Conservation (phyloP, 2,888 invertebrate genomes). For the Diachrysia chrysitis region DNA sequence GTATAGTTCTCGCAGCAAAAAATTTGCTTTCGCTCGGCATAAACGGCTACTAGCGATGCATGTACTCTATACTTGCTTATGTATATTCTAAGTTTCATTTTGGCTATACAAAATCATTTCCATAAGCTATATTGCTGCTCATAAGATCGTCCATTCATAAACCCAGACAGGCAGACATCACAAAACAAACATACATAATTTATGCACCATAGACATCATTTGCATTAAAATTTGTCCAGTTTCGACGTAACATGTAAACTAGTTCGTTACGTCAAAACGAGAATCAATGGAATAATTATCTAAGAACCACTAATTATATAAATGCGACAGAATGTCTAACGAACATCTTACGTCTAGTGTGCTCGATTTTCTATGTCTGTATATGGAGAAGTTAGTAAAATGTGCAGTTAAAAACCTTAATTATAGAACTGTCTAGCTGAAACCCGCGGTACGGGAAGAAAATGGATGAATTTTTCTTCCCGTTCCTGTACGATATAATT, state of each 20-base stretch:
- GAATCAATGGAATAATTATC: conserved; percentile 1
- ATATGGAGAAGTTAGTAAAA: background rate
- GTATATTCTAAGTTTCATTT: no score
- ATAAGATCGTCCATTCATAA: background rate
- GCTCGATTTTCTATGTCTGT: background rate
- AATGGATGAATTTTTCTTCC: no score
- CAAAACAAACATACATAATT: background rate
- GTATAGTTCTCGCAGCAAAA: no score
- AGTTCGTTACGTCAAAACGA: conserved; percentile 24
- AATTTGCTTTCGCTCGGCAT: no score
- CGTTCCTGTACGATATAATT: no score
- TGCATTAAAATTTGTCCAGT: background rate
- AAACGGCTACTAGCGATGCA: no score
- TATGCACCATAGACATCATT: background rate
- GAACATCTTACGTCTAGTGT: background rate
- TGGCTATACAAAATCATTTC: background rate
- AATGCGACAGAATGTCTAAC: background rate
- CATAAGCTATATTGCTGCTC: background rate
- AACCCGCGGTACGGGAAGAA: no score
- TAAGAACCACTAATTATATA: background rate
- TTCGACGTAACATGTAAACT: conserved; percentile 25
- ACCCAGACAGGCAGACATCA: background rate
- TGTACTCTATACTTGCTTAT: no score
- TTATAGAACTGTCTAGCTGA: no score
- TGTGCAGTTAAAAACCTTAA: background rate